Conservation (phyloP, 2,888 invertebrate species). For the Macrosiphum euphorbiae region DNA sequence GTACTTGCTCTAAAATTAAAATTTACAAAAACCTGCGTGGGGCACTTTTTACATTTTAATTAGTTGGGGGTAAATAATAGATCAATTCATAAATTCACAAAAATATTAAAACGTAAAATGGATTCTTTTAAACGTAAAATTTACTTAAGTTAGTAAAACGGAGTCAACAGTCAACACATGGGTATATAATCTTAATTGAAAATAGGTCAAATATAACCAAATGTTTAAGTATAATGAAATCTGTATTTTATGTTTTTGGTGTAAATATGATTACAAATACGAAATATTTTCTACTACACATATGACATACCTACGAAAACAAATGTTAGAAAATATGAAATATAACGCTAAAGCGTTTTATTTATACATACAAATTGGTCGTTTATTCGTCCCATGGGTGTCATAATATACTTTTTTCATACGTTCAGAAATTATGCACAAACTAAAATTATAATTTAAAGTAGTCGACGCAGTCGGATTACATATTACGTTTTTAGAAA, state of each 20-base stretch:
- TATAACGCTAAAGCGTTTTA: conserved; percentile 7
- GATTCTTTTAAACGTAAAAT: not conserved
- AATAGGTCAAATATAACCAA: not conserved
- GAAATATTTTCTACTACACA: not conserved
- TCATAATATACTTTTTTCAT: not conserved
- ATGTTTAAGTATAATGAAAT: not conserved
- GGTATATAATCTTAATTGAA: not conserved
- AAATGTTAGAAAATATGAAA: conserved; percentile 14
- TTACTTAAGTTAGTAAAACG: not conserved
- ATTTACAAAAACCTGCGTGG: not conserved
- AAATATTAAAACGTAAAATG: not conserved
- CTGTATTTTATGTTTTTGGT: not conserved
- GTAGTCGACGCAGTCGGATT: not conserved
- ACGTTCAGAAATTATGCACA: not conserved
- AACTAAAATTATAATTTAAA: not conserved
- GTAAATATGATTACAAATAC: not conserved
- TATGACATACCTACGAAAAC: not conserved
- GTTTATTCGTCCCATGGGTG: not conserved
- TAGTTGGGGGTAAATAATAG: not conserved
- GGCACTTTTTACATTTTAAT: not conserved
- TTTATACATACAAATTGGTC: conserved; percentile 1
- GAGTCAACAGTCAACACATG: not conserved
- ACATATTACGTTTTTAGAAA: not conserved
- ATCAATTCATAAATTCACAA: not conserved
- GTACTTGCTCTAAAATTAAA: not conserved